Evolutionary conservation across 2,888 invertebrate genomes (phyloP), one percentile per base, ranked within the genome.

Genomic region (Tenodera sinensis): DNA sequence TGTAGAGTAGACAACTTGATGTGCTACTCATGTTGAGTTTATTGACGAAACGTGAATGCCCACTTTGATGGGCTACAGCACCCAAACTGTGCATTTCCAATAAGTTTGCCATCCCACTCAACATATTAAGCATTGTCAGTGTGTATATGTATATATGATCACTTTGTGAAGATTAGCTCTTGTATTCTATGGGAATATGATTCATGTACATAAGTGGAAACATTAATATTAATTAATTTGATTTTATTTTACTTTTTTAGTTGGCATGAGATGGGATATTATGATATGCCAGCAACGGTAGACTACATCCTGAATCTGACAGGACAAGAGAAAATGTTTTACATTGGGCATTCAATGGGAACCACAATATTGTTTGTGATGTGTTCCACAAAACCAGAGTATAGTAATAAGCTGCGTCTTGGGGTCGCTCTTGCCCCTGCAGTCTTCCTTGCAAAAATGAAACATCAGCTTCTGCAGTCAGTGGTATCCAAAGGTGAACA

Each of bases 251-350:
- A n/a, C 83, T 8, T 8, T 87, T 82, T 9, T 20, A 97, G 97
- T 90, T 98, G 96, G 96, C 97, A 98, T 92, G 96, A 98, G 92
- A 97, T 98, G 92, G 97, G 96, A 0, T 93, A 94, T 89, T 95
- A 94, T 91, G 98, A 98, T 93, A 92, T 98, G 71, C 97, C 98
- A 1, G 95, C 97, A 0, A 96, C 96, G 94, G 96, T 98, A 87
- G 96, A 98, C 92, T 95, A 96, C 92, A 94, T 96, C 27, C 93
- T 96, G 0, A 91, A 92, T 0, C 88, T 91, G 2, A 96, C 97
- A 0, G 94, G 95, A 0, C 93, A 94, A 47, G 91, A 94, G 0
- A 93, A 95, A 87, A 91, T 98, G 0, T 96, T 96, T 91, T 98
- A 97, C 92, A 93, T 97, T 1, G 98, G 87, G 7, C 87, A 87